phyloP scores from a whole-genome alignment of 2,888 invertebrate species.

The Heliconius erato region DNA sequence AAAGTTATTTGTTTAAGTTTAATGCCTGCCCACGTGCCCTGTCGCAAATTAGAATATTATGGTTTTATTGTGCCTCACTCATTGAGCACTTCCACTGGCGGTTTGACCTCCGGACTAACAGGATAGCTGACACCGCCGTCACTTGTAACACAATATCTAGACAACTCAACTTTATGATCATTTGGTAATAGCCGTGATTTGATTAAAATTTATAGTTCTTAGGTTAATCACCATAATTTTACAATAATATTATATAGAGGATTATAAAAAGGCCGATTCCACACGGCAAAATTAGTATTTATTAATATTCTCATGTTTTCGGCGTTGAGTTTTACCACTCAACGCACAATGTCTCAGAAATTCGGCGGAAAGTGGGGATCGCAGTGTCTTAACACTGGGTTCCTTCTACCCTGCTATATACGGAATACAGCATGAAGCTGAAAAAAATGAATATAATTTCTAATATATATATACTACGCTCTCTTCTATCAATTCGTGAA shows the following conservation, averaged over 20 bases:
- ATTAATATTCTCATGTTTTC: too few species aligned
- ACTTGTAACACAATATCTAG: conserved; percentile 51
- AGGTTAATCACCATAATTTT: background rate
- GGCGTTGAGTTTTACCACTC: too few species aligned
- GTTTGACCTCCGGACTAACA: conserved; percentile 56
- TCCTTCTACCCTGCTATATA: too few species aligned
- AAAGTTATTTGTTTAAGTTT: conserved; percentile 85
- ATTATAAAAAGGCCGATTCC: background rate
- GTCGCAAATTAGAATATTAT: conserved; percentile 73
- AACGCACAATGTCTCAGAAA: too few species aligned
- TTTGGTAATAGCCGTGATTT: conserved; percentile 48
- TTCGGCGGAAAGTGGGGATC: too few species aligned
- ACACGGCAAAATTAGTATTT: too few species aligned
- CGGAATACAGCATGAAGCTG: too few species aligned
- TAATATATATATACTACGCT: background rate
- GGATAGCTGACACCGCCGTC: conserved; percentile 55
- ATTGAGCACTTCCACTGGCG: conserved; percentile 70
- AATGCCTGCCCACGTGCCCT: conserved; percentile 77
- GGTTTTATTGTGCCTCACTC: conserved; percentile 73
- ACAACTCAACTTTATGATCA: conserved; percentile 49
- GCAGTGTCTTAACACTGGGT: too few species aligned
- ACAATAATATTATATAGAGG: background rate
- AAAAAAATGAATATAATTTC: background rate
- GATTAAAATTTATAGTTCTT: conserved; percentile 15
- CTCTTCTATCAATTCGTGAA: background rate